Evolutionary conservation across 2,113 vertebrate species (phyloP).

Genomic region (Ahaetulla prasina): DNA sequence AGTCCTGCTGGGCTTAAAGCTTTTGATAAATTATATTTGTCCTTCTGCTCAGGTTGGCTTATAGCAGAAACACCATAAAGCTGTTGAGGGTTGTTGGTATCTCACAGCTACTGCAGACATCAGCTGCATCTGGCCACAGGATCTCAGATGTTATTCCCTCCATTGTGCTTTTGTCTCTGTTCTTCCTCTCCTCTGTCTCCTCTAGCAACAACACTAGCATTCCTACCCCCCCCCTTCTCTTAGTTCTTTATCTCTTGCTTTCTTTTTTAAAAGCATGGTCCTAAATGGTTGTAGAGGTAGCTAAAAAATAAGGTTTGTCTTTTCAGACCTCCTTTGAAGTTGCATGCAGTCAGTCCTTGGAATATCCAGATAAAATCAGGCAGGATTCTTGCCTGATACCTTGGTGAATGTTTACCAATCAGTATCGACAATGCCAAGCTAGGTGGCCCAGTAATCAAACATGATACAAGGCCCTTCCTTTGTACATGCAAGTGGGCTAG

Average conservation of each 20-base stretch:
- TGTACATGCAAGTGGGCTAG: too few species aligned
- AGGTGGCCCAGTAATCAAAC: neutral
- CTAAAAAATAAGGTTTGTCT: neutral
- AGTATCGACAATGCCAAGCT: neutral
- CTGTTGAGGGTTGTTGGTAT: neutral
- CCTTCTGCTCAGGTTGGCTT: neutral
- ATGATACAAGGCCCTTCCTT: neutral
- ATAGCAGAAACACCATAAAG: neutral
- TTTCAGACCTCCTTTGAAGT: neutral
- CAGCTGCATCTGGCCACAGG: neutral
- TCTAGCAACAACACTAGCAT: neutral
- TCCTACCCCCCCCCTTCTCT: neutral
- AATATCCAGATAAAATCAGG: neutral
- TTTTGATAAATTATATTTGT: neutral
- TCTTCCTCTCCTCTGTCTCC: neutral
- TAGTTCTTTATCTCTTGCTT: neutral
- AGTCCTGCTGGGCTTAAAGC: neutral
- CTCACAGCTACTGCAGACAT: neutral
- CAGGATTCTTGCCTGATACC: neutral
- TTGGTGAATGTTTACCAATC: neutral
- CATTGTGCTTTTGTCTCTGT: neutral
- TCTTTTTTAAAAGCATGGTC: neutral
- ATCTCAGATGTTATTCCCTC: neutral
- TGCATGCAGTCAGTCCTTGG: neutral
- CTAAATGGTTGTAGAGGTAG: neutral